A percentile compares a stretch with the other conserved stretches of the same genome.
phyloP scores from a whole-genome alignment of 2,113 vertebrate species.

The Scatophagus argus region DNA sequence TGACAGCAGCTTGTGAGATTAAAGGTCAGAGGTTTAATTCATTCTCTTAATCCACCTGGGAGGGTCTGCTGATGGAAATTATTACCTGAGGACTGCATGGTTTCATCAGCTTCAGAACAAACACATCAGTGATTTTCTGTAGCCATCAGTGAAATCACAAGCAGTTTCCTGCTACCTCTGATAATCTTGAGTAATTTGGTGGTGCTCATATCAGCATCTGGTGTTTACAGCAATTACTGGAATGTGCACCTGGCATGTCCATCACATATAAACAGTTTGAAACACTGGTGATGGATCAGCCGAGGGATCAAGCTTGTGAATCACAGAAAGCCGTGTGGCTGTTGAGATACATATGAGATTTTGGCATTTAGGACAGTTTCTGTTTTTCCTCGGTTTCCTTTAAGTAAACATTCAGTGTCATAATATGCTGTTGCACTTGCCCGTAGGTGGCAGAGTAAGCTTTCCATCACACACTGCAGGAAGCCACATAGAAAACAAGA shows the following conservation, averaged over 20 bases:
- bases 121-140: slow-evolving; percentile 1
- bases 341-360: no score
- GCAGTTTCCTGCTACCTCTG: background rate
- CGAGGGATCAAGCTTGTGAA: background rate
- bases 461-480: no score
- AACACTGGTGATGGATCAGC: background rate
- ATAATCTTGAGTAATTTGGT: slow-evolving; percentile 24
- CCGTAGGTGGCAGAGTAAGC: no score
- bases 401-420: no score
- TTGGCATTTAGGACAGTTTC: no score
- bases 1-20: slow-evolving; percentile 18
- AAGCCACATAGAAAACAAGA: no score
- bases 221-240: slow-evolving; percentile 35
- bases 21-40: background rate
- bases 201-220: slow-evolving; percentile 22
- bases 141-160: background rate
- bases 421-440: no score
- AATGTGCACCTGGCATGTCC: slow-evolving; percentile 19
- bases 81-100: background rate
- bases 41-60: slow-evolving; percentile 28
- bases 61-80: slow-evolving; percentile 21
- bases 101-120: slow-evolving; percentile 9
- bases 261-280: slow-evolving; percentile 12
- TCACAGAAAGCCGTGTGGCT: background rate
- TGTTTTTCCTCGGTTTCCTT: background rate